A percentile compares a stretch with the other conserved stretches of the same genome.
Conservation (phyloP, 2,797 vertebrate genomes). For the Mionectes olivaceus region DNA sequence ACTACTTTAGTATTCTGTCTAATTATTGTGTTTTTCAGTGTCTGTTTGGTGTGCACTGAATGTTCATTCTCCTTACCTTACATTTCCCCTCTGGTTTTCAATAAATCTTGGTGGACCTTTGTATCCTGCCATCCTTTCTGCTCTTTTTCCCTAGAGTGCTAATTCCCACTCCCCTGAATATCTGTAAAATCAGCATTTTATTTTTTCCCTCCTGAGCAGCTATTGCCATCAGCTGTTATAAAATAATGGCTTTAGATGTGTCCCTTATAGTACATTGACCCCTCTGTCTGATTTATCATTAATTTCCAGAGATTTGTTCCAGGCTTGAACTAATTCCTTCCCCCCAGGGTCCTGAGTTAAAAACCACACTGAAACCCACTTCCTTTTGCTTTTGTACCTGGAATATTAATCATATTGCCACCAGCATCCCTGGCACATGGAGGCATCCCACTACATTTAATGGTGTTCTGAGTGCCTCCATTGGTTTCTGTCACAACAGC, state of each 20-base stretch:
- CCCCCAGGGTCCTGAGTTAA: conserved; percentile 49
- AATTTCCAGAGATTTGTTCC: conserved; percentile 72
- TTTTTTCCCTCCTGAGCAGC: conserved; percentile 48
- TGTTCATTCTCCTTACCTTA: conserved; percentile 28
- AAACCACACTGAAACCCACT: conserved; percentile 41
- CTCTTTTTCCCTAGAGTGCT: conserved; percentile 55
- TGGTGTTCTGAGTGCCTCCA: neutral
- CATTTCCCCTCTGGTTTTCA: conserved; percentile 47
- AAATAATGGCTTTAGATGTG: conserved; percentile 73
- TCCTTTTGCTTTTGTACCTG: conserved; percentile 41
- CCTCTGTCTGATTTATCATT: conserved; percentile 73
- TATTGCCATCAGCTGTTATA: conserved; percentile 70
- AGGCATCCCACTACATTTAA: neutral
- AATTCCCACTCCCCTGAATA: conserved; percentile 41
- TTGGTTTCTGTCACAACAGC: neutral
- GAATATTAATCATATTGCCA: conserved; percentile 40
- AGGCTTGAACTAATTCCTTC: conserved; percentile 59
- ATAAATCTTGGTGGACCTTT: conserved; percentile 66
- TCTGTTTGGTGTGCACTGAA: neutral
- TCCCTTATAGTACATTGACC: conserved; percentile 68
- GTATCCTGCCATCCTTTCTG: conserved; percentile 43
- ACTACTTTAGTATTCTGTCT: neutral
- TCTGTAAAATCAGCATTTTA: conserved; percentile 74
- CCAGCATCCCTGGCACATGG: neutral
- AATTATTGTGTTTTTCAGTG: conserved; percentile 3